Conservation (phyloP, 2,113 vertebrate genomes). For the Amphiprion ocellaris region DNA sequence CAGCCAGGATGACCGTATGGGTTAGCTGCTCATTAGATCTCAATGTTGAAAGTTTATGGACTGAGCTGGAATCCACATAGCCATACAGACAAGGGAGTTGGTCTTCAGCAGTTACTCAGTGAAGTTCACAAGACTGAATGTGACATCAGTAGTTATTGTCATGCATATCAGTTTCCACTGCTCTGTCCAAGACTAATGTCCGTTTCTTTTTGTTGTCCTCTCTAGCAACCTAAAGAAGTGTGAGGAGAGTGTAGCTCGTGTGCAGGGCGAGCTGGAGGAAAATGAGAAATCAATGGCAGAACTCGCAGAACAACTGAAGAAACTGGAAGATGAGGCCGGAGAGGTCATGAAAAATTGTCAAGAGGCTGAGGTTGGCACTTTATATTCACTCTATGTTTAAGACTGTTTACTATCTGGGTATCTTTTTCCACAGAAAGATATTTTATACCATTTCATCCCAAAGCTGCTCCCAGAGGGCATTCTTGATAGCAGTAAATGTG, state of each 20-base stretch:
- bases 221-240: slow-evolving; percentile 93
- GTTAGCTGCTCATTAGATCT: not conserved
- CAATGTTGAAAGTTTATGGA: no score
- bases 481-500: no score
- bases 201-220: not conserved
- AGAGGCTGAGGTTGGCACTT: slow-evolving; percentile 86
- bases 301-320: slow-evolving; percentile 86
- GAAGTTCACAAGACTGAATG: no score
- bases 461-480: not conserved
- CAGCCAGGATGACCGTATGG: not conserved
- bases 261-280: slow-evolving; percentile 88
- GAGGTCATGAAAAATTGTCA: slow-evolving; percentile 87
- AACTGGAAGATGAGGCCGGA: slow-evolving; percentile 90
- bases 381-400: not conserved
- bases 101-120: no score
- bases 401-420: not conserved
- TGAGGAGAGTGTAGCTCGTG: slow-evolving; percentile 85
- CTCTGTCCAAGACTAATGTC: no score
- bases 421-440: not conserved
- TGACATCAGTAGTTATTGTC: no score
- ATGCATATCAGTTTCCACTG: no score
- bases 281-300: slow-evolving; percentile 85
- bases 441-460: not conserved
- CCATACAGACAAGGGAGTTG: no score
- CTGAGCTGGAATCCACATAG: no score